These are phyloP conservation scores for Baccha elongata DNA, from an alignment of 2,888 invertebrate genomes.

Conservation along the genomic window DNA sequence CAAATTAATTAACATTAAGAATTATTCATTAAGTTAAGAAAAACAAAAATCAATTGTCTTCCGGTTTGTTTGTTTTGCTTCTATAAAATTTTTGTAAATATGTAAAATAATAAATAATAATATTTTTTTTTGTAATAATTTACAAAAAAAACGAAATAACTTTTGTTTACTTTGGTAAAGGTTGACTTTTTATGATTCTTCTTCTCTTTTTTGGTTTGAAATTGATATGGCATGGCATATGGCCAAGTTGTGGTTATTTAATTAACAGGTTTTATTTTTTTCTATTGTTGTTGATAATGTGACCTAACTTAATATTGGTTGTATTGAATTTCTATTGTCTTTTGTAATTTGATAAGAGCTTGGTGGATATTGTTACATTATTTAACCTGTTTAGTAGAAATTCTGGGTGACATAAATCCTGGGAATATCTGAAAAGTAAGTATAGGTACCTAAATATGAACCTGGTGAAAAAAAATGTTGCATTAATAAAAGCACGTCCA, in stretches of 20 bases:
- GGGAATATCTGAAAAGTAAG: no score
- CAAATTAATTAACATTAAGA: slow-evolving; percentile 38
- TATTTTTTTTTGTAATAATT: slow-evolving; percentile 43
- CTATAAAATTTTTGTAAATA: slow-evolving; percentile 62
- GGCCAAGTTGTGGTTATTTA: slow-evolving; percentile 20
- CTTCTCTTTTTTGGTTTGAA: background rate
- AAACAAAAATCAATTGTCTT: slow-evolving; percentile 71
- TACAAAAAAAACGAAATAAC: slow-evolving; percentile 29
- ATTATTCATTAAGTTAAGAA: slow-evolving; percentile 46
- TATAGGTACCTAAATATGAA: no score
- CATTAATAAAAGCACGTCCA: no score
- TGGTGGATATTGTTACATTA: background rate
- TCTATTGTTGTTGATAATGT: background rate
- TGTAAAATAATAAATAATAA: slow-evolving; percentile 37
- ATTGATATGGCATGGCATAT: slow-evolving; percentile 45
- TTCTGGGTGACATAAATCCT: background rate
- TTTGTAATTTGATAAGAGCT: slow-evolving; percentile 14
- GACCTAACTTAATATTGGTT: slow-evolving; percentile 13
- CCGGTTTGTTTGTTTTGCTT: slow-evolving; percentile 73
- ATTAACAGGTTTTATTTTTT: background rate
- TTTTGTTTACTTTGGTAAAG: slow-evolving; percentile 1
- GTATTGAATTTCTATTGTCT: slow-evolving; percentile 19
- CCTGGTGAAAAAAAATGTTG: no score
- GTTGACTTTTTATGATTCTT: background rate
- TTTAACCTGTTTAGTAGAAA: slow-evolving; percentile 1